Conservation (phyloP, 2,113 vertebrate species). For the Chaetodon trifascialis region DNA sequence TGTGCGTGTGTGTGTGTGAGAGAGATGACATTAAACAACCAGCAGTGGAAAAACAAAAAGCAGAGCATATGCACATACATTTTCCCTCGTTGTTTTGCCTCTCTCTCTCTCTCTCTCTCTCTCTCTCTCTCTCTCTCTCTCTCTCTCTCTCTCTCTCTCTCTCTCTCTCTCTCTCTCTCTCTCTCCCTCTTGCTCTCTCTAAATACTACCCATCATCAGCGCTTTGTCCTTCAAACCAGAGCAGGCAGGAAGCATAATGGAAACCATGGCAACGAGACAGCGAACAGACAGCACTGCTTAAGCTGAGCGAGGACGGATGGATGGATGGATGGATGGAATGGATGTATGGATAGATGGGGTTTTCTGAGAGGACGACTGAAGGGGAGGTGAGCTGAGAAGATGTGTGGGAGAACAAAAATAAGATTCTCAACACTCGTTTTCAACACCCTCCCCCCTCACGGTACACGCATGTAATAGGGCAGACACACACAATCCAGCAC, state of each 20-base stretch:
- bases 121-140: constrained; percentile 1
- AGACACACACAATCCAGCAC: not conserved
- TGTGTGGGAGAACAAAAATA: constrained; percentile 39
- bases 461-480: constrained; percentile 12
- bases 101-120: not conserved
- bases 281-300: constrained; percentile 54
- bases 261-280: constrained; percentile 81
- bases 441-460: constrained; percentile 11
- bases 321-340: constrained; percentile 40
- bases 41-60: constrained; percentile 8
- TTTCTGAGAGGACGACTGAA: constrained; percentile 49
- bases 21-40: not conserved
- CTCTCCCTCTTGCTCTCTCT: constrained; percentile 1
- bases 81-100: constrained; percentile 7
- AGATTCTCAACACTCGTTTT: constrained; percentile 30
- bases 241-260: constrained; percentile 75
- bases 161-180: constrained; percentile 7
- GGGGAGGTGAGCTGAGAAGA: constrained; percentile 34
- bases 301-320: constrained; percentile 49
- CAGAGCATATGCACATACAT: not conserved
- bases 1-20: constrained; percentile 2
- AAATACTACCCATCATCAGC: constrained; percentile 68
- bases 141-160: constrained; percentile 12
- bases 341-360: constrained; percentile 25
- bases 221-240: constrained; percentile 81